Evolutionary conservation across 2,113 vertebrate species (phyloP).

Genomic region (Rhadina sibilatrix): DNA sequence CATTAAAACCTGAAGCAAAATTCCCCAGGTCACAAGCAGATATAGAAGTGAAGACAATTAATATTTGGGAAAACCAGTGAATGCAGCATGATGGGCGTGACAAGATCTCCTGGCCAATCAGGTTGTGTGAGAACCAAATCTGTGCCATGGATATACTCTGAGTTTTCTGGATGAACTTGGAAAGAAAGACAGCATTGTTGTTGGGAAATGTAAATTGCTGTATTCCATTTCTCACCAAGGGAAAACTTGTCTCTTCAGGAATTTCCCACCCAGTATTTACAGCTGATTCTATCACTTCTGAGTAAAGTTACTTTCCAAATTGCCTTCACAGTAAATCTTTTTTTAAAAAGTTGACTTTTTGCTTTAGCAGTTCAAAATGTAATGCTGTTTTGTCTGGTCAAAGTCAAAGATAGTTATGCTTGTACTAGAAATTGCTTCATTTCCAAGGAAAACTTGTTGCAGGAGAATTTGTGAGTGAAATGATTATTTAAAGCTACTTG

Average conservation of each 20-base stretch:
- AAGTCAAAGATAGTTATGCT: not conserved
- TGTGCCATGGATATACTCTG: not conserved
- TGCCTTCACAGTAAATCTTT: not conserved
- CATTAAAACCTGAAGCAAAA: not conserved
- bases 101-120: not conserved
- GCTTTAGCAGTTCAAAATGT: slow-evolving; percentile 24
- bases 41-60: not conserved
- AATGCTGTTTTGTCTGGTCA: not conserved
- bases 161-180: not conserved
- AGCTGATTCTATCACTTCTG: slow-evolving; percentile 26
- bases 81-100: not conserved
- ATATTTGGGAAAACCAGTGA: not conserved
- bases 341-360: not conserved
- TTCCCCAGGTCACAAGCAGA: not conserved
- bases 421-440: not conserved
- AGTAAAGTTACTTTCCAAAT: slow-evolving; percentile 51
- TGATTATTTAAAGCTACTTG: slow-evolving; percentile 1
- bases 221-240: not conserved
- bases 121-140: not conserved
- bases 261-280: slow-evolving; percentile 28
- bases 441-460: slow-evolving; percentile 26
- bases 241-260: slow-evolving; percentile 12
- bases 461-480: slow-evolving; percentile 19
- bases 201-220: slow-evolving; percentile 29
- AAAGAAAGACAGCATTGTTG: not conserved